Percentiles rank a stretch among this genome's conserved stretches.
Evolutionary conservation across 2,797 vertebrate genomes (phyloP).

Genomic region (Anabacerthia variegaticeps): DNA sequence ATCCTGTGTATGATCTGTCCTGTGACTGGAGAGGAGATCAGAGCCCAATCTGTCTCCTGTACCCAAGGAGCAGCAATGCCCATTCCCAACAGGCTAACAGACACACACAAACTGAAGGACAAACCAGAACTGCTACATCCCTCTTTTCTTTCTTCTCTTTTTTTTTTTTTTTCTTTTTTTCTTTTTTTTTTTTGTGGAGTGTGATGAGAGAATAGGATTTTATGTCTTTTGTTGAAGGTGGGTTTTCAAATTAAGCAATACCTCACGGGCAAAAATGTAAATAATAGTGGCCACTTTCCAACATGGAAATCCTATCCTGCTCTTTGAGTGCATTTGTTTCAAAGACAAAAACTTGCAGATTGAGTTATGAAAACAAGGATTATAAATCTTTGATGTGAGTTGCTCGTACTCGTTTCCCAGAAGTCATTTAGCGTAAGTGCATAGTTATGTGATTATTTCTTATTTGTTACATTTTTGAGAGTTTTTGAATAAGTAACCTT

Average conservation of each 20-base stretch:
- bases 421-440: background rate
- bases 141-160: background rate
- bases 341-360: background rate
- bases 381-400: background rate
- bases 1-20: background rate
- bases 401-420: background rate
- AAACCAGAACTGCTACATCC: background rate
- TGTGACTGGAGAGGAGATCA: background rate
- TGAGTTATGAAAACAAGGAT: background rate
- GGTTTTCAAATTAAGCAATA: background rate
- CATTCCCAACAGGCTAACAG: background rate
- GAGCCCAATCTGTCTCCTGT: background rate
- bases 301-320: background rate
- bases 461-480: constrained; percentile 8
- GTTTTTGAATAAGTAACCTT: background rate
- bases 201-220: background rate
- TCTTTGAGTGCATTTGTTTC: background rate
- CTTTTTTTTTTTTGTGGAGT: background rate
- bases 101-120: background rate
- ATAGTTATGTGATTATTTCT: constrained; percentile 9
- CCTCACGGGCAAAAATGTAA: background rate
- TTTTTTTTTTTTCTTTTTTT: too few relatives aligned
- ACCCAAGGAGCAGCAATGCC: background rate
- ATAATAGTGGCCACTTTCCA: background rate
- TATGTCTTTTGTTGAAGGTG: background rate